phyloP scores from a whole-genome alignment of 2,888 invertebrate species.

The Formica aserva region DNA sequence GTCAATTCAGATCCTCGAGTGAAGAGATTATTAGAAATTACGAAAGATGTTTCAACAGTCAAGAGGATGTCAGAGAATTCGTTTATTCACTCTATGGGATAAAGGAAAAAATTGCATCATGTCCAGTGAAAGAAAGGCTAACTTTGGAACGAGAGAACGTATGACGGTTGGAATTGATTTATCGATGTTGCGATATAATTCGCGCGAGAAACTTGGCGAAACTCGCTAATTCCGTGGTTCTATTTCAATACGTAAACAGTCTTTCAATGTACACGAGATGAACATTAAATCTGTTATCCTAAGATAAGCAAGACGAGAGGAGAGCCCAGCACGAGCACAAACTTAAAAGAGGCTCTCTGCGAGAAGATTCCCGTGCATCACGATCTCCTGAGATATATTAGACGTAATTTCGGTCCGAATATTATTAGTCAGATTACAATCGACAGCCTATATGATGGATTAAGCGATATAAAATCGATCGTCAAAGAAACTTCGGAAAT shows the following conservation, averaged over 20 bases:
- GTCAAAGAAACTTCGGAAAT: slow-evolving; percentile 79
- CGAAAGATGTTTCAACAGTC: slow-evolving; percentile 54
- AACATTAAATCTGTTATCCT: slow-evolving; percentile 8
- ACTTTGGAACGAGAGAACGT: slow-evolving; percentile 50
- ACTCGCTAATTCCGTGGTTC: background rate
- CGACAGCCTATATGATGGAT: slow-evolving; percentile 79
- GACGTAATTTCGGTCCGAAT: slow-evolving; percentile 74
- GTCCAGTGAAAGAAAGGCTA: slow-evolving; percentile 3
- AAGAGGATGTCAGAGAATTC: slow-evolving; percentile 15
- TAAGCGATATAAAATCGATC: slow-evolving; percentile 75
- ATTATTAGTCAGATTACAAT: slow-evolving; percentile 79
- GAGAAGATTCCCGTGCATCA: slow-evolving; percentile 82
- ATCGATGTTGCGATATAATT: slow-evolving; percentile 32
- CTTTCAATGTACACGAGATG: background rate
- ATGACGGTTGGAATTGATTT: slow-evolving; percentile 73
- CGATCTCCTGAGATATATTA: slow-evolving; percentile 79
- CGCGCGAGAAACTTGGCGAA: slow-evolving; percentile 5
- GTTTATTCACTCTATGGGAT: background rate
- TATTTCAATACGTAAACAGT: background rate
- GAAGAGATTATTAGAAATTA: slow-evolving; percentile 10
- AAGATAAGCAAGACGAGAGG: slow-evolving; percentile 76
- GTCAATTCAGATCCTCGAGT: background rate
- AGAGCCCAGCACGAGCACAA: slow-evolving; percentile 76
- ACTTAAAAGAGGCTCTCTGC: slow-evolving; percentile 80
- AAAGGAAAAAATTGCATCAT: background rate